Conservation (phyloP, 2,113 vertebrate genomes). For the Columba livia region DNA sequence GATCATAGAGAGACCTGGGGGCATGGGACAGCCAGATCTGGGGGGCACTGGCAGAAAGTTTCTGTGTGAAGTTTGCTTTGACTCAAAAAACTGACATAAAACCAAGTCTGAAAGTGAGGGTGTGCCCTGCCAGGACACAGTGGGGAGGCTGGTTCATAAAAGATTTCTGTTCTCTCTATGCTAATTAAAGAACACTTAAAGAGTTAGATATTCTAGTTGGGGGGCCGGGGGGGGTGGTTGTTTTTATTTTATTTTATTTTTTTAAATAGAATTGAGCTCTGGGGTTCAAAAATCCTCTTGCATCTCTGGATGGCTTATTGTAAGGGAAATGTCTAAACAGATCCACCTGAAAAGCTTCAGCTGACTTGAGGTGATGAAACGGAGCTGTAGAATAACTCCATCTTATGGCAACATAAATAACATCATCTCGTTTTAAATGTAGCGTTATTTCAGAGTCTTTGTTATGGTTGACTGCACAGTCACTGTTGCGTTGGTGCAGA, state of each 20-base stretch:
- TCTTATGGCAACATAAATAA: not conserved
- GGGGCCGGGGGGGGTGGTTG: too few relatives aligned
- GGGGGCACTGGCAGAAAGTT: not conserved
- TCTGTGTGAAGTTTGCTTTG: not conserved
- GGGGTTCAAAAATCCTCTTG: not conserved
- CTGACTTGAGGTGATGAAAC: not conserved
- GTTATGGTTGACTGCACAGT: not conserved
- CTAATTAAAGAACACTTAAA: not conserved
- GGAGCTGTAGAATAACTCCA: not conserved
- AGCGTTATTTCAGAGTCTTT: not conserved
- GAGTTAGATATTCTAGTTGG: not conserved
- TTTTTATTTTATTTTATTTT: not conserved
- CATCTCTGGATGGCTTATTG: not conserved
- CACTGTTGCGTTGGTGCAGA: not conserved
- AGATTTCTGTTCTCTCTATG: not conserved
- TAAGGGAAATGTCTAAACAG: not conserved
- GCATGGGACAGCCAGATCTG: not conserved
- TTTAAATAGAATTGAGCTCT: not conserved
- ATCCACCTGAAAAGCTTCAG: not conserved
- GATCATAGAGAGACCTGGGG: not conserved
- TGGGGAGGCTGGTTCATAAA: not conserved
- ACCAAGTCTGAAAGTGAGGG: not conserved
- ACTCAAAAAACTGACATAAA: not conserved
- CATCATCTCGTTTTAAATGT: not conserved
- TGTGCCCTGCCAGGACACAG: not conserved